These are phyloP conservation scores for Latrodectus geometricus DNA, from an alignment of 1,140 invertebrate species.

Conservation along the genomic window DNA sequence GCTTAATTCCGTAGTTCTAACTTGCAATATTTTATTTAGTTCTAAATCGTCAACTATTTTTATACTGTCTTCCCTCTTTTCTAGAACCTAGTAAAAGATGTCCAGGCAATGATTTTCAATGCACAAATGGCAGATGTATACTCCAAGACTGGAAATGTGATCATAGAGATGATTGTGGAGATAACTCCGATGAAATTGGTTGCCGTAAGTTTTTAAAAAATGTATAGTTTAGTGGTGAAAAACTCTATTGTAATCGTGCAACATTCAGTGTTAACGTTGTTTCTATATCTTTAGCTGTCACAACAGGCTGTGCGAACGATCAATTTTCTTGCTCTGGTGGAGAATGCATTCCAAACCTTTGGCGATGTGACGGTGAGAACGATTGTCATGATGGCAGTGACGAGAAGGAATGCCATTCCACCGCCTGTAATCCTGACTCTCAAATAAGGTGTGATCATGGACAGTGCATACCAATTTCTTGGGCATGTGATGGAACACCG, in stretches of 20 bases:
- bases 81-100: too few relatives aligned
- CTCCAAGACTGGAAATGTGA: slow-evolving; percentile 89
- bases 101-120: slow-evolving; percentile 81
- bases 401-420: slow-evolving; percentile 69
- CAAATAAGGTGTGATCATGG: slow-evolving; percentile 76
- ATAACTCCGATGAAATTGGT: slow-evolving; percentile 89
- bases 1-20: too few relatives aligned
- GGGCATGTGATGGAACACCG: slow-evolving; percentile 61
- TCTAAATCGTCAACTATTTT: too few relatives aligned
- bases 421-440: slow-evolving; percentile 33
- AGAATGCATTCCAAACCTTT: slow-evolving; percentile 68
- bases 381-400: slow-evolving; percentile 73
- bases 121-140: slow-evolving; percentile 90
- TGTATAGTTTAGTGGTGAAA: too few relatives aligned
- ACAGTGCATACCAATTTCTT: slow-evolving; percentile 74
- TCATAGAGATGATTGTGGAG: slow-evolving; percentile 91
- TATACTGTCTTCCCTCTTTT: too few relatives aligned
- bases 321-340: slow-evolving; percentile 44
- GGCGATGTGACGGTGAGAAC: slow-evolving; percentile 69
- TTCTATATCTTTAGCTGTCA: slow-evolving; percentile 27
- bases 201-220: slow-evolving; percentile 72
- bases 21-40: too few relatives aligned
- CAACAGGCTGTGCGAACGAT: neutral
- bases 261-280: too few relatives aligned
- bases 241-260: too few relatives aligned